Conservation (phyloP, 2,888 invertebrate species). For the Caenorhabditis sp. region DNA sequence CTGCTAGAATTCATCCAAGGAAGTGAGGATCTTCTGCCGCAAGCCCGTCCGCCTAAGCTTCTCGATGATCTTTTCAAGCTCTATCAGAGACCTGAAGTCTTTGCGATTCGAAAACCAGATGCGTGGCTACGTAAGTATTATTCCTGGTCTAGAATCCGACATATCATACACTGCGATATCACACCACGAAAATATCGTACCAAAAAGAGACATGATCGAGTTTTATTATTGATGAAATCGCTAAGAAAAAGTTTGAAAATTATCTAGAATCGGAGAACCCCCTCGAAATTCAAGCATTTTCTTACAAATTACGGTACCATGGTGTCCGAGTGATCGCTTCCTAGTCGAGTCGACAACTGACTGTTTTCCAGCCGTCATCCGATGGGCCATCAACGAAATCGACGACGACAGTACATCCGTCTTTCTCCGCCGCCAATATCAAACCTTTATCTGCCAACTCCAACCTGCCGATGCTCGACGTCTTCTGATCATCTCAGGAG, state of each 20-base stretch:
- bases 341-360: too few species aligned
- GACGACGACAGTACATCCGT: conserved; percentile 32
- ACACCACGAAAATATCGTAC: too few species aligned
- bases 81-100: conserved; percentile 26
- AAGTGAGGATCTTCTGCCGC: conserved; percentile 38
- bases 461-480: conserved; percentile 45
- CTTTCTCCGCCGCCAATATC: conserved; percentile 43
- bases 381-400: conserved; percentile 33
- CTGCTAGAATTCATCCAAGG: conserved; percentile 21
- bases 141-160: too few species aligned
- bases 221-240: too few species aligned
- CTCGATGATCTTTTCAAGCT: conserved; percentile 46
- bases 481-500: conserved; percentile 51
- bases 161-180: too few species aligned
- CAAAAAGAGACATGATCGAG: too few species aligned
- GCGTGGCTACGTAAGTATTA: conserved; percentile 47
- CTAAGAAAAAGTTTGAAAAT: too few species aligned
- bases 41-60: conserved; percentile 41
- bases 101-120: conserved; percentile 29
- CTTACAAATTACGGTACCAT: too few species aligned
- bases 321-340: too few species aligned
- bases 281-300: too few species aligned
- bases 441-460: conserved; percentile 38
- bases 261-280: too few species aligned
- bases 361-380: conserved; percentile 56